phyloP scores from a whole-genome alignment of 2,113 vertebrate species.

The Dipodomys stephensi region DNA sequence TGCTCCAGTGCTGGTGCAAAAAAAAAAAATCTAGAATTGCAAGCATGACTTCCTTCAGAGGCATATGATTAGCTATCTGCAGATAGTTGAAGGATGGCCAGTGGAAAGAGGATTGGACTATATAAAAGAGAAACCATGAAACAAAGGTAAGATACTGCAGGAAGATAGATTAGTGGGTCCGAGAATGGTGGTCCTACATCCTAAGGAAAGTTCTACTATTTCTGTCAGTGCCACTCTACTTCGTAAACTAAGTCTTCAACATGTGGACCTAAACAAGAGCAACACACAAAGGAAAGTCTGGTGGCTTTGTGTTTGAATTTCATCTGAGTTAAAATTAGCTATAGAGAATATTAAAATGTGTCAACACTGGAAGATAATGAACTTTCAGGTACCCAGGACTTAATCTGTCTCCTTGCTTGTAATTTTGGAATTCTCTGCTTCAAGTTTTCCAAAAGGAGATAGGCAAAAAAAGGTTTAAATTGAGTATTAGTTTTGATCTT shows the following conservation, averaged over 20 bases:
- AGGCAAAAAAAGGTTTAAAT: background rate
- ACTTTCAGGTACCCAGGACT: background rate
- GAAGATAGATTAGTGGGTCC: background rate
- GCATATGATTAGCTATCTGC: background rate
- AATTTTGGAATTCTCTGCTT: conserved; percentile 42
- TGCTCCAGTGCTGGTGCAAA: no score
- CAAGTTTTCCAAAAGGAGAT: conserved; percentile 28
- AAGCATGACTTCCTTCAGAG: background rate
- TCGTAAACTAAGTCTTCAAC: background rate
- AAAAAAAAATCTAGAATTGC: background rate
- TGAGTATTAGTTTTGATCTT: background rate
- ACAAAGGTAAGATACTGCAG: background rate
- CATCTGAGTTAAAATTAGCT: conserved; percentile 13
- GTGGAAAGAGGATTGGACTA: background rate
- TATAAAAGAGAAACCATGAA: conserved; percentile 11
- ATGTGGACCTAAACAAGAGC: background rate
- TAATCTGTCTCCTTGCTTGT: conserved; percentile 4
- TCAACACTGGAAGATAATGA: conserved; percentile 9
- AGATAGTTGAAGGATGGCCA: background rate
- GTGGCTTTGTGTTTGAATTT: background rate
- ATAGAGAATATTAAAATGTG: background rate
- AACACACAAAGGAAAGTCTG: background rate
- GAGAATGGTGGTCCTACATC: background rate
- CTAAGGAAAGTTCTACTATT: background rate
- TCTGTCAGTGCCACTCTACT: background rate